These are phyloP conservation scores for Papilio aristodemus DNA, from an alignment of 1,140 invertebrate genomes.

Conservation along the genomic window DNA sequence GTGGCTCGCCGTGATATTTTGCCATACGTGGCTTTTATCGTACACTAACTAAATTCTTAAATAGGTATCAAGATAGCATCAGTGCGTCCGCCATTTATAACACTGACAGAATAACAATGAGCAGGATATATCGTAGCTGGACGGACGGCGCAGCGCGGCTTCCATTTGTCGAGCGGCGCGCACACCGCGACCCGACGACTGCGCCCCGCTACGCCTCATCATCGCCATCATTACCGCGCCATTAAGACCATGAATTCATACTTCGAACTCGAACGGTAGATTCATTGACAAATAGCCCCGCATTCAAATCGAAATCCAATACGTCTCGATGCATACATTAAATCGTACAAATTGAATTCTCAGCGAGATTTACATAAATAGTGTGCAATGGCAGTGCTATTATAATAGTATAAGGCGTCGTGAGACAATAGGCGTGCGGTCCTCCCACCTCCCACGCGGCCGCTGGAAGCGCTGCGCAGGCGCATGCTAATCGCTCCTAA, in stretches of 20 bases:
- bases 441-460: slow-evolving; percentile 71
- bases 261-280: slow-evolving; percentile 22
- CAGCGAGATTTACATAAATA: slow-evolving; percentile 73
- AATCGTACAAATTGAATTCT: slow-evolving; percentile 72
- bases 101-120: slow-evolving; percentile 70
- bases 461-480: slow-evolving; percentile 50
- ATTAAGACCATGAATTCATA: slow-evolving; percentile 42
- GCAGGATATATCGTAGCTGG: slow-evolving; percentile 66
- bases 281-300: slow-evolving; percentile 42
- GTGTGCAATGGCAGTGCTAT: slow-evolving; percentile 67
- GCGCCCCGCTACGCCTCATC: slow-evolving; percentile 31
- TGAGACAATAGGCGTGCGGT: slow-evolving; percentile 69
- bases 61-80: slow-evolving; percentile 60
- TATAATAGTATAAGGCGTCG: slow-evolving; percentile 70
- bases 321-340: slow-evolving; percentile 61
- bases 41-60: slow-evolving; percentile 51
- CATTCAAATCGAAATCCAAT: slow-evolving; percentile 49
- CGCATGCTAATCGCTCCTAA: slow-evolving; percentile 77
- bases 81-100: slow-evolving; percentile 61
- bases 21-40: slow-evolving; percentile 52
- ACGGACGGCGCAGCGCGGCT: slow-evolving; percentile 44
- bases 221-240: slow-evolving; percentile 33
- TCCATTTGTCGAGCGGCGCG: slow-evolving; percentile 61
- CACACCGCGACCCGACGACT: slow-evolving; percentile 32
- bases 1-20: slow-evolving; percentile 57